Base-by-base conservation (phyloP, 2,797 vertebrate species). In the Eptatretus atami region DNA sequence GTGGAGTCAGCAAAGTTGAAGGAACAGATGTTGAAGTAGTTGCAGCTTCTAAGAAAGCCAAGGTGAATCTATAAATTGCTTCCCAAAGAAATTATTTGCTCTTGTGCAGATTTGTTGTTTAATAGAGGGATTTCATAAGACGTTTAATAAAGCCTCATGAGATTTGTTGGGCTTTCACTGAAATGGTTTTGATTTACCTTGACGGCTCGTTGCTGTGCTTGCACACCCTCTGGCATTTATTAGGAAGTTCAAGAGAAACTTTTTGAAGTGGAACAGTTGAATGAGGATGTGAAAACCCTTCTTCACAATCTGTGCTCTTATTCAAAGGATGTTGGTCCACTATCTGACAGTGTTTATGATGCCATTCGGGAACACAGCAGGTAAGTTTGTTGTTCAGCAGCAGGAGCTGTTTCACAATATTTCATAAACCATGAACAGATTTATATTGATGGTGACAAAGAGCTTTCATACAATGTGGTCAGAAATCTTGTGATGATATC, bases 291-390 rank as follows among this genome's bases (percentile, higher is more conserved):
- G 67, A 98, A 96, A 77, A 78, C 76, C 67, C 85, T 84, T 67
- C 74, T 98, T 53, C 93, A 95, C 65, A 83, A 94, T 64, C 79
- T 98, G 44, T 98, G 85, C 69, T 78, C 78, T 57, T 98, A 93
- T 77, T 86, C 88, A 69, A 82, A 76, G 75, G 92, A 98, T 70
- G 74, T 98, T 69, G 82, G 78, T 31, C 67, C 72, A 44, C 79
- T 86, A 68, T 92, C 87, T 57, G 77, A 80, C 15, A 82, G 79
- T 72, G 84, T 96, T 63, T 95, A 88, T 63, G 74, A 77, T 53
- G 74, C 88, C 67, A 94, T 98, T 70, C 95, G 88, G 67, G 87
- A 92, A 61, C 92, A 92, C 70, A 94, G 95, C 73, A 83, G 88
- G 92, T 93, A 70, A 71, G 64, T 12, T 53, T 12, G 66, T 66